Base-by-base conservation (phyloP, 2,113 vertebrate species). In the Boulengeromyrus knoepffleri region DNA sequence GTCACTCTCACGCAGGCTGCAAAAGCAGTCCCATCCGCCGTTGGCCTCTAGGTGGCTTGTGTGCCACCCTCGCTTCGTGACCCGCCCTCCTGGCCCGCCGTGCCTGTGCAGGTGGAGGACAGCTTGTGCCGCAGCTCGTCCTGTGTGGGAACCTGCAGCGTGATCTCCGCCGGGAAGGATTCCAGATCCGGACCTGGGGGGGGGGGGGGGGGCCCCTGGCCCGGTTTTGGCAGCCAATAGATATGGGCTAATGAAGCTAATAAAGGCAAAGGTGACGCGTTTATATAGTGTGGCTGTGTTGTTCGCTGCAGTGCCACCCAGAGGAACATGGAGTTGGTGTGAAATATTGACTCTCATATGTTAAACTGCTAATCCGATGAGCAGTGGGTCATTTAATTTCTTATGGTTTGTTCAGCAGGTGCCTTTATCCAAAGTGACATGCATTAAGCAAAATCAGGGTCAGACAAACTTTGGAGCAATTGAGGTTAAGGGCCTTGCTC, bases 141-240 rank as follows among this genome's bases (percentile, higher is more conserved):
- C 92, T 96, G 96, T 9, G 95, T 95, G 2, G 98, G 98, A 58
- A 98, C 97, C 94, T 97, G 96, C 21, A 99, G 97, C 0, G 95
- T 96, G 74, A 98, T 96, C 93, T 97, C 97, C 0, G 90, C 21
- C 93, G 94, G 95, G 24, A 94, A 96, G 1, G 94, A 91, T 91
- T 90, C 95, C 0, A 95, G 92, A 0, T 97, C 97, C 0, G 97
- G 96, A 56, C 95, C 98, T 50, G 80, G 31, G 36, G 27, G 31
- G 27, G 80, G 31, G 36, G 27, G 31, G 27, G 31, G n/a, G n/a
- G 12, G 13, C n/a, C 45, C 47, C 45, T 24, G 42, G 17, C 31
- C 47, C 42, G 13, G 45, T 83, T 6, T 45, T 83, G 15, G 52
- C 36, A 47, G 15, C n/a, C 39, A 88, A 31, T 1, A 46, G 36